Evolutionary conservation across 2,888 invertebrate genomes (phyloP).

Genomic region (Thyatira batis): DNA sequence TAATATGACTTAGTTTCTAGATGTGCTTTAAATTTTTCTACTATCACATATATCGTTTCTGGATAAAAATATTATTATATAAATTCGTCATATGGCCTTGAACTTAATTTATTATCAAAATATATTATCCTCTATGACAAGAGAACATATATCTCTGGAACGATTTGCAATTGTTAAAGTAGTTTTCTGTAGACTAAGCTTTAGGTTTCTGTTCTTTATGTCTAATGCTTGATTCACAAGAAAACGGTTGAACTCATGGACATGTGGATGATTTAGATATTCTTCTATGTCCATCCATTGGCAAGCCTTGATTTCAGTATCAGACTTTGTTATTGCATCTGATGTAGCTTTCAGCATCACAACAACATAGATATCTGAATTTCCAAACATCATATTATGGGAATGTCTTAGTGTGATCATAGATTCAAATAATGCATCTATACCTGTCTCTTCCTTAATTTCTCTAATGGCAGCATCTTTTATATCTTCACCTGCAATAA

Average conservation of each 20-base stretch:
- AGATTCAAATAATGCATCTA: conserved; percentile 88
- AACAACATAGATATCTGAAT: conserved; percentile 94
- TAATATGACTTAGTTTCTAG: background rate
- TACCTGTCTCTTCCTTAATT: conserved; percentile 94
- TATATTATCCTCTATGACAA: conserved; percentile 57
- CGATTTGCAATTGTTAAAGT: conserved; percentile 50
- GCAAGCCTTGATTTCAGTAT: conserved; percentile 89
- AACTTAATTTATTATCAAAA: conserved; percentile 9
- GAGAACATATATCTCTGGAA: conserved; percentile 58
- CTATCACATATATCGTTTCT: conserved; percentile 18
- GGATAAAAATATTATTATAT: conserved; percentile 16
- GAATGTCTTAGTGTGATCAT: conserved; percentile 90
- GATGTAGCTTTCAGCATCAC: conserved; percentile 86
- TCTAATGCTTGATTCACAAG: conserved; percentile 86
- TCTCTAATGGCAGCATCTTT: conserved; percentile 92
- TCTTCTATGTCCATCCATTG: conserved; percentile 92
- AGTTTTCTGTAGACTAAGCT: conserved; percentile 81
- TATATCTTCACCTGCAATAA: conserved; percentile 88
- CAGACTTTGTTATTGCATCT: conserved; percentile 85
- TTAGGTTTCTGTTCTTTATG: conserved; percentile 83
- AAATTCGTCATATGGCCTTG: conserved; percentile 23
- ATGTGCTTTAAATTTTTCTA: conserved; percentile 1
- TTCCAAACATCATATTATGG: conserved; percentile 88
- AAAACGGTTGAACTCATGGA: conserved; percentile 87
- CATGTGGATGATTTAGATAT: conserved; percentile 86